A percentile compares a stretch with the other conserved stretches of the same genome.
Conservation (phyloP, 1,140 invertebrate genomes). For the Drosophila nigrodunni region DNA sequence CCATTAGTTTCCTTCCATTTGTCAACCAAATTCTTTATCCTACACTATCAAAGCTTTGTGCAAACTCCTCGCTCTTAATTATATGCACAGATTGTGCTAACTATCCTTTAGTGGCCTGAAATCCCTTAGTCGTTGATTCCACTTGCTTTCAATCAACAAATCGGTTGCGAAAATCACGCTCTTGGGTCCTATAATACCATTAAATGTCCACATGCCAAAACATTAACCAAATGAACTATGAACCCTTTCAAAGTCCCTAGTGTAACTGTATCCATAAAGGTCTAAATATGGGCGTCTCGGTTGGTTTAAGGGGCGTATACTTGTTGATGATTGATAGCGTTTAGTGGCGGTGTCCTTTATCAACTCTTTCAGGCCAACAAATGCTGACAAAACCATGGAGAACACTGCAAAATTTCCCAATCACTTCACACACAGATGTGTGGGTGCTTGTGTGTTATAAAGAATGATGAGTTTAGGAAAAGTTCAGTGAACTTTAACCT, state of each 20-base stretch:
- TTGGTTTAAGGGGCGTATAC: conserved; percentile 53
- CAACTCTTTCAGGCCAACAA: conserved; percentile 4
- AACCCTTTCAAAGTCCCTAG: conserved; percentile 50
- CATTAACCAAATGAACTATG: conserved; percentile 36
- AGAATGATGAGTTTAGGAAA: background rate
- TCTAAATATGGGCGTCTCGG: conserved; percentile 15
- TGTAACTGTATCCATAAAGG: conserved; percentile 12
- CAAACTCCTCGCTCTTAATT: conserved; percentile 14
- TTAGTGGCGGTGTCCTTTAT: conserved; percentile 28
- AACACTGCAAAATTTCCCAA: conserved; percentile 38
- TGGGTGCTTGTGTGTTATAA: background rate
- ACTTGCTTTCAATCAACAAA: conserved; percentile 43
- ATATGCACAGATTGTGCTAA: conserved; percentile 23
- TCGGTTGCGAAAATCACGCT: conserved; percentile 55
- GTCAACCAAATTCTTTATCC: conserved; percentile 30
- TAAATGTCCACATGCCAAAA: conserved; percentile 25
- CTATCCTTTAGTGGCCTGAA: conserved; percentile 15
- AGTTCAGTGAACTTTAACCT: conserved; percentile 17
- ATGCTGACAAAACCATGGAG: background rate
- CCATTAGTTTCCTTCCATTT: conserved; percentile 26
- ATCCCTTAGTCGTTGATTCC: background rate
- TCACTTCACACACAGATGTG: conserved; percentile 4
- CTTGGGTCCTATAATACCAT: conserved; percentile 53
- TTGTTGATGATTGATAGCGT: conserved; percentile 75
- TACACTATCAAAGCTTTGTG: background rate